These are phyloP conservation scores for Creontiades dilutus DNA, from an alignment of 2,888 invertebrate species.

Conservation along the genomic window DNA sequence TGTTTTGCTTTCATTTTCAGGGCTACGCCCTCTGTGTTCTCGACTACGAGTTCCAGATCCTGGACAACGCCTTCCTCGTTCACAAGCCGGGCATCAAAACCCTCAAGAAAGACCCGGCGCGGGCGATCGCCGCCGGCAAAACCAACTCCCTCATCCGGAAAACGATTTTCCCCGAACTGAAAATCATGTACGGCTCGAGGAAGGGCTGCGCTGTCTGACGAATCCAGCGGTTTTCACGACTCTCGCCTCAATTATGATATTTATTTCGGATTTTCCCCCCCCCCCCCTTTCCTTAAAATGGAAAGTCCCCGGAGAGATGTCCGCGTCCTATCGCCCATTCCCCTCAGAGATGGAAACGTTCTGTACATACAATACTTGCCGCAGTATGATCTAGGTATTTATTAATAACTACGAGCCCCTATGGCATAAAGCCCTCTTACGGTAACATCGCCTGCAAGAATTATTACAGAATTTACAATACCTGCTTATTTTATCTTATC, in stretches of 20 bases:
- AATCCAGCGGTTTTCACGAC: not conserved
- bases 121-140: constrained; percentile 87
- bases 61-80: constrained; percentile 95
- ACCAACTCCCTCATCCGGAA: constrained; percentile 89
- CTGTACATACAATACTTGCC: not conserved
- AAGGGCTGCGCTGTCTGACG: constrained; percentile 89
- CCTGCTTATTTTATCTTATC: no score
- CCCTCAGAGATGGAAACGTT: not conserved
- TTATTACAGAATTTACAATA: no score
- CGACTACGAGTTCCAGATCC: constrained; percentile 94
- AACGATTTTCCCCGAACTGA: constrained; percentile 90
- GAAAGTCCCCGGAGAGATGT: not conserved
- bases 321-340: not conserved
- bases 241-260: not conserved
- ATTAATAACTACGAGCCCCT: not conserved
- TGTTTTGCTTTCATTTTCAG: constrained; percentile 79
- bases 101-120: constrained; percentile 87
- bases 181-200: constrained; percentile 89
- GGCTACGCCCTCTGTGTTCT: constrained; percentile 93
- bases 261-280: not conserved
- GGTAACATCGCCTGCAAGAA: no score
- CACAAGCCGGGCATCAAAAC: constrained; percentile 95
- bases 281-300: not conserved
- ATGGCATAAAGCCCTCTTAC: no score
- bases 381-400: not conserved